These are phyloP conservation scores for Eupithecia inturbata DNA, from an alignment of 2,888 invertebrate genomes.

Conservation along the genomic window DNA sequence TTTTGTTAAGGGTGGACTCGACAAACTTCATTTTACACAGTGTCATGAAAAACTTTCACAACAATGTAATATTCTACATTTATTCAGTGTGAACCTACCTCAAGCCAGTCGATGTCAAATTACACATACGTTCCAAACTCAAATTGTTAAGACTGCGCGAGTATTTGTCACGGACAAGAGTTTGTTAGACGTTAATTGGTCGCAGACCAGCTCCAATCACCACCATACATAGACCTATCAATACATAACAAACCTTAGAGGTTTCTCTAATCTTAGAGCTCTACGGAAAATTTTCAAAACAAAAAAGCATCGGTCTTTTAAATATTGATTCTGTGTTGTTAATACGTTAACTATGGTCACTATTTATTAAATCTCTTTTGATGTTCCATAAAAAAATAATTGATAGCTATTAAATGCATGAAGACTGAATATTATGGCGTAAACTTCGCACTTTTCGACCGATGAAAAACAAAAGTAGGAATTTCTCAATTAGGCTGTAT, in stretches of 20 bases:
- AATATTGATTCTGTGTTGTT: conserved; percentile 74
- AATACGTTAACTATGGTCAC: conserved; percentile 73
- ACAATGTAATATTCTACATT: not conserved
- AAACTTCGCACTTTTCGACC: conserved; percentile 24
- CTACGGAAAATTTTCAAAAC: conserved; percentile 27
- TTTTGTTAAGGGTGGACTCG: too few relatives aligned
- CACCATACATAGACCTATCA: conserved; percentile 49
- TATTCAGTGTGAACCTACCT: conserved; percentile 51
- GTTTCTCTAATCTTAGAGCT: conserved; percentile 19
- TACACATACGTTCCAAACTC: conserved; percentile 71
- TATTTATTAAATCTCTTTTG: conserved; percentile 66
- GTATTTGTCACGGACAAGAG: conserved; percentile 77
- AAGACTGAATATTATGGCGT: conserved; percentile 21
- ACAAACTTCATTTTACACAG: too few relatives aligned
- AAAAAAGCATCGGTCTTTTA: conserved; percentile 69
- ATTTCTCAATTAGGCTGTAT: not conserved
- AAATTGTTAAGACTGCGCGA: conserved; percentile 83
- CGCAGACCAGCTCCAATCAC: conserved; percentile 62
- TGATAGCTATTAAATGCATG: conserved; percentile 38
- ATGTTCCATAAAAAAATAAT: conserved; percentile 75
- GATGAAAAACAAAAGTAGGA: not conserved
- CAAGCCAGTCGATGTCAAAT: conserved; percentile 67
- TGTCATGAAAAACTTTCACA: too few relatives aligned
- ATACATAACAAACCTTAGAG: conserved; percentile 3
- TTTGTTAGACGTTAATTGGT: conserved; percentile 81